Evolutionary conservation across 2,888 invertebrate species (phyloP).

Genomic region (Amiota mariae): DNA sequence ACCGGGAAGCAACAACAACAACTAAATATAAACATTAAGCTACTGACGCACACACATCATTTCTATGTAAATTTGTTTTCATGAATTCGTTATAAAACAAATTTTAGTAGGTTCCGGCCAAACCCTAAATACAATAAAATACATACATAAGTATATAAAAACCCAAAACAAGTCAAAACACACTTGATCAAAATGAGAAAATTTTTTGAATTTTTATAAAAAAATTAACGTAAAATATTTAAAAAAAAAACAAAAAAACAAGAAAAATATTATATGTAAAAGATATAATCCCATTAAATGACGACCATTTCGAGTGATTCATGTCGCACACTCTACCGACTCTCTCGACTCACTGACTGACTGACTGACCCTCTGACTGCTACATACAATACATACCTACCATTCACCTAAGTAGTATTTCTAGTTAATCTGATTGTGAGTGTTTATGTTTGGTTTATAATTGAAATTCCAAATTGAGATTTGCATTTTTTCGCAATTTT

Average conservation of each 20-base stretch:
- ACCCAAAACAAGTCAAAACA: background rate
- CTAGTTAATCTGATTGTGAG: no score
- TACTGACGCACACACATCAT: background rate
- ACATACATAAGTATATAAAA: constrained; percentile 8
- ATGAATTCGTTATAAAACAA: constrained; percentile 18
- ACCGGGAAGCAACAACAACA: background rate
- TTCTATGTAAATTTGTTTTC: constrained; percentile 7
- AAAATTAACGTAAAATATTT: background rate
- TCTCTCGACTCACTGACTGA: background rate
- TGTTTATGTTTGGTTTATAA: no score
- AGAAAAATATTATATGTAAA: constrained; percentile 21
- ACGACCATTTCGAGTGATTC: constrained; percentile 13
- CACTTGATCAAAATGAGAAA: constrained; percentile 8
- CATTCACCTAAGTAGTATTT: no score
- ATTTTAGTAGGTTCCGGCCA: constrained; percentile 55
- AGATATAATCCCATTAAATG: constrained; percentile 46
- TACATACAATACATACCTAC: no score
- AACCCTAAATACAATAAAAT: constrained; percentile 48
- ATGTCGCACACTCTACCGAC: constrained; percentile 23
- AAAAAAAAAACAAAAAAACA: background rate
- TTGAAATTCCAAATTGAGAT: no score
- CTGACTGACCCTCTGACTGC: constrained; percentile 19
- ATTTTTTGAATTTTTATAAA: background rate
- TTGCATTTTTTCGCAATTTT: no score
- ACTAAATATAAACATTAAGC: background rate